These are phyloP conservation scores for Siniperca undulata DNA, from an alignment of 2,797 vertebrate species.

Conservation along the genomic window DNA sequence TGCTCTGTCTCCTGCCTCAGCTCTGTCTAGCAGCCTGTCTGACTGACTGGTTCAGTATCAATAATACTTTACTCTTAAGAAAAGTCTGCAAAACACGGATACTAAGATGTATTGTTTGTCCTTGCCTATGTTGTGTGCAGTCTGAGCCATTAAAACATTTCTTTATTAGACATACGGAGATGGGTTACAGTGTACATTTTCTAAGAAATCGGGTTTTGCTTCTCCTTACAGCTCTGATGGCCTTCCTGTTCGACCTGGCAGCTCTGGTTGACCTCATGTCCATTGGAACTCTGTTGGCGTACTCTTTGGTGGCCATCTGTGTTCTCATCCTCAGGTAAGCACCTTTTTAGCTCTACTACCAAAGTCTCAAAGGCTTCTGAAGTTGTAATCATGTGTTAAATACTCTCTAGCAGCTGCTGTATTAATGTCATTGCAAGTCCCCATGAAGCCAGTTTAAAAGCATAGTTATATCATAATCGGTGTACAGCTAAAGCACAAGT, in stretches of 20 bases:
- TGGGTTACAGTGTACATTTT: not conserved
- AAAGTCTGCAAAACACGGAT: conserved; percentile 6
- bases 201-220: conserved; percentile 4
- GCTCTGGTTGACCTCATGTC: conserved; percentile 98
- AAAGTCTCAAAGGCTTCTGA: conserved; percentile 1
- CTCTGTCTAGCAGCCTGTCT: conserved; percentile 8
- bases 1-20: conserved; percentile 8
- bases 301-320: conserved; percentile 94
- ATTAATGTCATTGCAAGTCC: not conserved
- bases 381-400: conserved; percentile 7
- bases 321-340: conserved; percentile 89
- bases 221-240: conserved; percentile 89
- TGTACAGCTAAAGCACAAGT: conserved; percentile 4
- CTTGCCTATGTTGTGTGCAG: not conserved
- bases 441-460: conserved; percentile 6
- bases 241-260: conserved; percentile 92
- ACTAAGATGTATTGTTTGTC: not conserved
- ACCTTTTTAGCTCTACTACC: not conserved
- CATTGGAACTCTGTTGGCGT: conserved; percentile 95
- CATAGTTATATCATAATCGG: conserved; percentile 12
- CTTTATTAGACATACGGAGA: not conserved
- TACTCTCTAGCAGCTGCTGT: conserved; percentile 2
- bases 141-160: not conserved
- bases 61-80: not conserved
- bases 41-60: conserved; percentile 30